Evolutionary conservation across 2,888 invertebrate species (phyloP), one percentile per base, ranked within the genome.

Genomic region (Hyles lineata): DNA sequence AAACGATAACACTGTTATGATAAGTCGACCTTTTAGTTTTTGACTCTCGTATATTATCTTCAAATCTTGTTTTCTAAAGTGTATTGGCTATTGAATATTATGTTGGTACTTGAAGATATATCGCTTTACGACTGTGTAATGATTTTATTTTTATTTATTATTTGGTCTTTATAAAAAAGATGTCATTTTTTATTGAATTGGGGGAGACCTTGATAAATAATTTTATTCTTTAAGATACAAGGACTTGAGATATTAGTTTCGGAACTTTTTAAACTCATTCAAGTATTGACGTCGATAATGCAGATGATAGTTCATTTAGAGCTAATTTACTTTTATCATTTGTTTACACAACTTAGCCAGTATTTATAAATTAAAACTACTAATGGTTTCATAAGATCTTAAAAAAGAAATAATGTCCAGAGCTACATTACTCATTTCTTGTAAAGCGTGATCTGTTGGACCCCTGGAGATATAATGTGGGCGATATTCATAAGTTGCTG

Each of bases 1-100:
- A 50, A 62, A 50, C 43, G 67, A 67, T 67, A 67, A 67, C 43
- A n/a, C 15, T 67, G 50, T 50, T 23, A 67, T 67, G 67, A 50
- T 67, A 67, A 67, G 67, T 67, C 67, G 23, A 67, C 67, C 67
- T 67, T 60, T 50, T 21, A 21, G 67, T 50, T 67, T 67, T 67
- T 43, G 50, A 50, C 67, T 67, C 50, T 25, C 43, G 43, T 67
- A 43, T 62, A 8, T 62, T 67, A 67, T 67, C 25, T 43, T 43
- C 4, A 35, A 35, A 63, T 63, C 63, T 63, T 63, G 63, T 50
- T 50, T 50, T n/a, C 32, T 7, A 23, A 67, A 67, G 50, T 50
- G 43, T 17, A 50, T 43, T n/a, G 55, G 55, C 23, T 67, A 67
- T 50, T 67, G 7, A 67, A 67, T 50, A 67, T 15, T 1, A 19